Base-by-base conservation (phyloP, 1,140 invertebrate species). In the Caenorhabditis latens region DNA sequence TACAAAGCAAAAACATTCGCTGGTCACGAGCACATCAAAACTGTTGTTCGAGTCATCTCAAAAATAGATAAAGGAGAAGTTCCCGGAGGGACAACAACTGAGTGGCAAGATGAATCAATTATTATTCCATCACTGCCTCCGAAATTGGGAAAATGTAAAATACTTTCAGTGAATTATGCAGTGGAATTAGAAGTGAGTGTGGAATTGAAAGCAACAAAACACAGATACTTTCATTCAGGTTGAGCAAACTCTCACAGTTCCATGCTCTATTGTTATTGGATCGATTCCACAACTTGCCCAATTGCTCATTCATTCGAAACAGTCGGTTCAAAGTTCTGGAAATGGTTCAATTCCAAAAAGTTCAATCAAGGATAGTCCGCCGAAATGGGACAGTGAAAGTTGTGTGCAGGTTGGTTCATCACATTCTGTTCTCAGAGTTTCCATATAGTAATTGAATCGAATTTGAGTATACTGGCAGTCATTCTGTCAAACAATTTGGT, bases 1-100 rank as follows among this genome's bases (percentile, higher is more conserved):
- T 92, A 92, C 87, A 91, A 89, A 88, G 91, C 91, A 19, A 92
- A 92, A 87, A 92, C 92, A 50, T 92, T 92, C 85, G 88, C 90
- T 14, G 91, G 91, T 19, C 75, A 86, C n/a, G 91, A 92, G 63
- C 89, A 91, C 61, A 79, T 85, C 21, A 91, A 91, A 87, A 83
- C 79, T 16, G 79, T 83, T n/a, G 55, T 63, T 79, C 75, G 86
- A 42, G 71, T 86, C 7, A 71, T 86, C 24, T 50, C 57, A 19
- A 86, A 83, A 75, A 86, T 57, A 21, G 86, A 86, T 42, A 86
- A 83, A 71, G 79, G 75, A 53, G 86, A 86, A 55, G 86, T 83
- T 11, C 48, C 50, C 1, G 61, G 46, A 11, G 83, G 48, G 32
- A 71, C 16, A 16, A 88, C 55, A 42, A 79, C 63, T 14, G 50